Conservation (phyloP, 2,113 vertebrate genomes). For the Isurus oxyrinchus region DNA sequence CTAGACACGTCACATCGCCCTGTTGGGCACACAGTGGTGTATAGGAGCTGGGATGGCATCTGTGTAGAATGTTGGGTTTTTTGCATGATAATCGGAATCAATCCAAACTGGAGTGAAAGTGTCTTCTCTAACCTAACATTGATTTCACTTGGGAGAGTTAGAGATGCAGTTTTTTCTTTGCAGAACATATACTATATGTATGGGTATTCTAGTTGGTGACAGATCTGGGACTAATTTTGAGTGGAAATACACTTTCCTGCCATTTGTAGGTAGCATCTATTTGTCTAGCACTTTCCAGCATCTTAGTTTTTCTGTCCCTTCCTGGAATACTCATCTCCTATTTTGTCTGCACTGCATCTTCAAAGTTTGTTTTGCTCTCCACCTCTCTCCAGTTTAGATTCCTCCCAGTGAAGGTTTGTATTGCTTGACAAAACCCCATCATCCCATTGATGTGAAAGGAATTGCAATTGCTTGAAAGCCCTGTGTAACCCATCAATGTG, state of each 20-base stretch:
- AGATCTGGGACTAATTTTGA: not conserved
- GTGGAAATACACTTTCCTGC: not conserved
- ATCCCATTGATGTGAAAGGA: not conserved
- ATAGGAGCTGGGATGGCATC: not conserved
- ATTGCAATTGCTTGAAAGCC: not conserved
- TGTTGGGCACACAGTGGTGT: not conserved
- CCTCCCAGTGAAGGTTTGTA: not conserved
- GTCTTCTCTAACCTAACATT: not conserved
- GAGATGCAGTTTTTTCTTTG: not conserved
- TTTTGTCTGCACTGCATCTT: not conserved
- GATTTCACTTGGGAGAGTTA: not conserved
- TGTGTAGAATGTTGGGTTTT: not conserved
- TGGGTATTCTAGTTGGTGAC: not conserved
- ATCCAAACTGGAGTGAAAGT: not conserved
- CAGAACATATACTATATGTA: not conserved
- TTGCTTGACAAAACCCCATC: not conserved
- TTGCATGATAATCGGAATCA: no score
- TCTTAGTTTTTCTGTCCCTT: not conserved
- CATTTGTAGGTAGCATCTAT: not conserved
- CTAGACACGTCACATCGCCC: no score
- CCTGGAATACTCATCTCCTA: not conserved
- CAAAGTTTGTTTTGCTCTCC: not conserved
- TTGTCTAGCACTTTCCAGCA: not conserved
- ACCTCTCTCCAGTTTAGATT: not conserved
- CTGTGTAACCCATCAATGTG: not conserved